phyloP scores from a whole-genome alignment of 2,113 vertebrate species.

The Lampris incognitus region DNA sequence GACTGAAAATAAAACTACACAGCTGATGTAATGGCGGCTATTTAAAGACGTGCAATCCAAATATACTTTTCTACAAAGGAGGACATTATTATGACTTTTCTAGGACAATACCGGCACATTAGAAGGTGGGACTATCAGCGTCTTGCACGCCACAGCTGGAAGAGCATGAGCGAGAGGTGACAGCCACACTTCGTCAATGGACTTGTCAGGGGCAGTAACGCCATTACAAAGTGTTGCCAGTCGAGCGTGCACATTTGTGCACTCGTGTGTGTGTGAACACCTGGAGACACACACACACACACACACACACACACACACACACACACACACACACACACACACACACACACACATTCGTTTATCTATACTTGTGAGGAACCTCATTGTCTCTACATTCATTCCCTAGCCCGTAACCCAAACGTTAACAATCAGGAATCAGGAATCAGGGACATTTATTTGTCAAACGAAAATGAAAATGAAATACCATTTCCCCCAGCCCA shows the following conservation, averaged over 20 bases:
- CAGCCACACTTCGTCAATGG: constrained; percentile 66
- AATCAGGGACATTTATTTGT: too few species aligned
- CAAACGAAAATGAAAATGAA: too few species aligned
- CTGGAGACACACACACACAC: constrained; percentile 16
- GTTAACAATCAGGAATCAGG: too few species aligned
- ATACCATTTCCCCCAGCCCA: too few species aligned
- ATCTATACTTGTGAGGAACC: too few species aligned
- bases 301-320: constrained; percentile 7
- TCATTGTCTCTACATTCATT: too few species aligned
- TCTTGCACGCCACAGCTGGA: constrained; percentile 12
- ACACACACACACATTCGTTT: neutral
- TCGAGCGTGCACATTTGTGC: constrained; percentile 21
- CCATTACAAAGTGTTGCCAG: constrained; percentile 55
- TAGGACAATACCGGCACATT: neutral
- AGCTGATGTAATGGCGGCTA: too few species aligned
- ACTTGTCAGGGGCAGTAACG: constrained; percentile 58
- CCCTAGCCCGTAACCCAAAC: too few species aligned
- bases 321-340: neutral
- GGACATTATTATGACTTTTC: neutral
- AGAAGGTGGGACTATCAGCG: neutral
- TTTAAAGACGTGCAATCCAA: too few species aligned
- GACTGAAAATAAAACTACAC: too few species aligned
- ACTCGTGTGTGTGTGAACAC: constrained; percentile 6
- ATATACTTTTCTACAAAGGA: neutral
- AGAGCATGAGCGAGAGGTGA: constrained; percentile 15